Evolutionary conservation across 1,140 invertebrate species (phyloP), one percentile per base, ranked within the genome.

Genomic region (Drosophila simulans): DNA sequence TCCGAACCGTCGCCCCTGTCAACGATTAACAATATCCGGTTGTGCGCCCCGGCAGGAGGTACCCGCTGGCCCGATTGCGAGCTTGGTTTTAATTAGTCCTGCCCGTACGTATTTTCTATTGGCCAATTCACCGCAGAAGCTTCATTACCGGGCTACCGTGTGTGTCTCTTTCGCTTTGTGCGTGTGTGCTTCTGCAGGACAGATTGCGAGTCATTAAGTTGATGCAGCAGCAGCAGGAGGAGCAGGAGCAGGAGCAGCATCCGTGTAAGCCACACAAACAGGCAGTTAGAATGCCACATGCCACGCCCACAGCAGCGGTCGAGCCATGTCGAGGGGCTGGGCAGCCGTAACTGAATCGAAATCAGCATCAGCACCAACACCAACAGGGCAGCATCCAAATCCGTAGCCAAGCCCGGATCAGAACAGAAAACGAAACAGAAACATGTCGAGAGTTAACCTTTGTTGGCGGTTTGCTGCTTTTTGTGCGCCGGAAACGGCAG

Each of bases 71-170:
- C 58, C 45, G 78, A 62, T 76, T 71, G 62, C 42, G 65, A 60
- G 80, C 84, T 84, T 82, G 83, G 64, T 90, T 91, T 91, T 91
- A 91, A 91, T 91, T 91, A 91, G 89, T 82, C 74, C 83, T 75
- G 68, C 72, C 62, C 71, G 49, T 79, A 72, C 66, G 64, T 80
- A 76, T 76, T 82, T 85, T 77, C 83, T 80, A 91, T 91, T 85
- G 81, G 75, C 89, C 89, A 91, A 91, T 91, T 91, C 68, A 91
- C 65, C 60, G 64, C 89, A 91, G 89, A 72, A 77, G 80, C 81
- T 85, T 90, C 86, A 82, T 82, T 73, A 82, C 66, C 68, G 39
- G 42, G 52, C 57, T 43, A 48, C 40, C 55, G 49, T 54, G 57
- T 56, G 31, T 71, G 56, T 63, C 54, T 76, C 57, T 39, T 46